Conservation (phyloP, 2,888 invertebrate species). For the Laspeyria flexula region DNA sequence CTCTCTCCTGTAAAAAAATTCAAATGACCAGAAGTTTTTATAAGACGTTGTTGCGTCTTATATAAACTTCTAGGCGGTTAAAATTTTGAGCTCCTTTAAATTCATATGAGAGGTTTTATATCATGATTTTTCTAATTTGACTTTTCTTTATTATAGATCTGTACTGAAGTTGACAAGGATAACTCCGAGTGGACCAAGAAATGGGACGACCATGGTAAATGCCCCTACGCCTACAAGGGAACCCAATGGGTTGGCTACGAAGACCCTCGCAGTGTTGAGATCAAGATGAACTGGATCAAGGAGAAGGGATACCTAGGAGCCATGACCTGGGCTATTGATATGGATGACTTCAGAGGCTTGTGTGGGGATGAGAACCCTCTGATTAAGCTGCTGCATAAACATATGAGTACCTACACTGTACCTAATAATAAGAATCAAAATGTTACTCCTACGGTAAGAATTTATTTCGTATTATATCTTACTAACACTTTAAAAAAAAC, state of each 20-base stretch:
- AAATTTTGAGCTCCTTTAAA: no score
- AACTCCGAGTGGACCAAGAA: conserved; percentile 92
- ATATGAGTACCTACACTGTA: conserved; percentile 90
- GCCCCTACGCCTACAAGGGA: conserved; percentile 94
- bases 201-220: conserved; percentile 93
- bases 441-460: conserved; percentile 89
- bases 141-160: conserved; percentile 86
- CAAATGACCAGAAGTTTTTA: no score
- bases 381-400: conserved; percentile 89
- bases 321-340: conserved; percentile 97
- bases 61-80: no score
- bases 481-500: no score
- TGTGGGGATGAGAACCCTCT: conserved; percentile 93
- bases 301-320: conserved; percentile 92
- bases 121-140: no score
- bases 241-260: conserved; percentile 97
- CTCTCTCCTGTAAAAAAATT: no score
- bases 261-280: conserved; percentile 91
- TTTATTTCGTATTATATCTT: no score
- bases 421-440: conserved; percentile 87
- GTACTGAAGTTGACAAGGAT: conserved; percentile 89
- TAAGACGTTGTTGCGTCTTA: no score
- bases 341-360: conserved; percentile 95
- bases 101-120: no score
- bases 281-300: conserved; percentile 96